Evolutionary conservation across 1,140 invertebrate genomes (phyloP), one percentile per base, ranked within the genome.

Genomic region (Drosophila albomicans): DNA sequence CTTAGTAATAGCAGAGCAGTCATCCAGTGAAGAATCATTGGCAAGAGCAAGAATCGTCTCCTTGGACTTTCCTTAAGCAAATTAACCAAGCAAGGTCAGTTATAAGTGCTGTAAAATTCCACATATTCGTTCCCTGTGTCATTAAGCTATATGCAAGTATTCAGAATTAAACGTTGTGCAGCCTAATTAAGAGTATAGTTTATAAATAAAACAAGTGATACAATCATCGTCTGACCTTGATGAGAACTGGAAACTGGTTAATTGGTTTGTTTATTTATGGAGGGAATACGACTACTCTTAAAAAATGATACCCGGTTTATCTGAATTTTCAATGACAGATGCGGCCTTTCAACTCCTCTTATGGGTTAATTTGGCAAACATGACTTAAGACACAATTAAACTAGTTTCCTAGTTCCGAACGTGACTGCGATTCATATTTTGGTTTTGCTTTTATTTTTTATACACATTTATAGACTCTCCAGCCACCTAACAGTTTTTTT

Each of bases 51-150:
- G 72, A 28, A 11, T 28, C 58, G 58, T 15, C 67, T 65, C 68
- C 25, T 65, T 57, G 8, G n/a, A n/a, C 10, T 15, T 58, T 30
- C 3, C 5, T 43, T 1, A 20, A 58, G 54, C 15, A 25, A 48
- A 32, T 48, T 61, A 35, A 41, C 3, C 25, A 56, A 69, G 57
- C 41, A 35, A 75, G 67, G 72, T 70, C 72, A 63, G 72, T 75
- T 56, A 16, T 35, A 63, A 57, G 45, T 57, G 58, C 43, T 45
- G 38, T 61, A 62, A 20, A 11, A 28, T 35, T 56, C 16, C 16
- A 32, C 15, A 32, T 65, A 54, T 4, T 10, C n/a, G 25, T 11
- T 54, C 2, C 51, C 20, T 10, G 13, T 32, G 32, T 54, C 11
- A 1, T 6, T 54, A 13, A 54, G 32, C 10, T 5, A 15, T 28